Percentiles rank a stretch among this genome's conserved stretches.
These are phyloP conservation scores for Tetrapedia diversipes DNA, from an alignment of 2,888 invertebrate species.

Conservation along the genomic window DNA sequence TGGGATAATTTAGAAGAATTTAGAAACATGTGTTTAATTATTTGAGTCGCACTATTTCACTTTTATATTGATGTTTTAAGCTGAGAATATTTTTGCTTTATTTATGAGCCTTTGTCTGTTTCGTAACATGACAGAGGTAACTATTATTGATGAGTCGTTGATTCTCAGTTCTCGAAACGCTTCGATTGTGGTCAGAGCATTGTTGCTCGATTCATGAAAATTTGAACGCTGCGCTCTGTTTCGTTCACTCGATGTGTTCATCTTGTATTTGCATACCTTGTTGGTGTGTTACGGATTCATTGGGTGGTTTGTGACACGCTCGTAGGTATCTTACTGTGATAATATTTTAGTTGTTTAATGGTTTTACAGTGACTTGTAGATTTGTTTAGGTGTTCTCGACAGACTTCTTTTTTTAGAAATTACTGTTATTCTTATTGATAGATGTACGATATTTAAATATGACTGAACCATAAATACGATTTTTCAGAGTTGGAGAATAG, in stretches of 20 bases:
- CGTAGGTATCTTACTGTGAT: neutral
- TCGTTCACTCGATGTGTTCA: neutral
- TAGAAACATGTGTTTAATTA: no score
- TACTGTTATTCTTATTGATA: no score
- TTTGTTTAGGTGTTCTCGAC: no score
- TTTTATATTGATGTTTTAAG: conserved; percentile 60
- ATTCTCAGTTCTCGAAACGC: conserved; percentile 23
- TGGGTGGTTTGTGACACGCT: no score
- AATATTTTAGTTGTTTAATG: neutral
- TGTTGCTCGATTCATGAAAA: neutral
- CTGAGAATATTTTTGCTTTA: conserved; percentile 49
- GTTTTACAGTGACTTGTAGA: no score
- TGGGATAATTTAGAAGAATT: no score
- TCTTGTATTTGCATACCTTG: neutral
- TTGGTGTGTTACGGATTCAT: neutral
- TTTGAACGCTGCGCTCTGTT: neutral
- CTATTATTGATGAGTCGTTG: conserved; percentile 17
- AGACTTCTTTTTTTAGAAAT: no score
- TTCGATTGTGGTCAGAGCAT: neutral
- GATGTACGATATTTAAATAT: no score
- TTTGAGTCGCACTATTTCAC: no score
- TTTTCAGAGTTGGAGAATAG: no score
- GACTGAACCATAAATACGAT: no score
- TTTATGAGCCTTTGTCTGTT: conserved; percentile 45
- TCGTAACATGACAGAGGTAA: neutral